Percentiles rank a stretch among this genome's conserved stretches.
These are phyloP conservation scores for Drosophila saltans DNA, from an alignment of 1,140 invertebrate genomes.

Conservation along the genomic window DNA sequence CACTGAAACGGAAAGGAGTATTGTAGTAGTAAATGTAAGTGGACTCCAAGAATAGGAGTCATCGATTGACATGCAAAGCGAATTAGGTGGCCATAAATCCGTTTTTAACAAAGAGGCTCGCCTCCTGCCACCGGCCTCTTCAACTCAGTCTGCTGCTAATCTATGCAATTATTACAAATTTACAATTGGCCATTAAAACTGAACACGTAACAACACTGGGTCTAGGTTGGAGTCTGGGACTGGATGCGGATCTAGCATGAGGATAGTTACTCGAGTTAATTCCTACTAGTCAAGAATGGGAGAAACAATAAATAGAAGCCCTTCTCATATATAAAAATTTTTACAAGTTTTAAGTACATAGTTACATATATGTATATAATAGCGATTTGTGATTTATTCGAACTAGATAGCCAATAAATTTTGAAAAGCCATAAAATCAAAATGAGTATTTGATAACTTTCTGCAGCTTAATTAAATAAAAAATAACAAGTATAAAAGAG, in stretches of 20 bases:
- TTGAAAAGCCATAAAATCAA: neutral
- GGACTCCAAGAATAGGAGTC: neutral
- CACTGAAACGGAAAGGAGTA: constrained; percentile 30
- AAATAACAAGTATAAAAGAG: neutral
- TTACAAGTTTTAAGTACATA: neutral
- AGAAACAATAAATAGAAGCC: constrained; percentile 3
- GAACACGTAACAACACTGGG: neutral
- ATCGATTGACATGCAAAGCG: constrained; percentile 76
- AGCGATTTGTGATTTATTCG: neutral
- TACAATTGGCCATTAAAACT: constrained; percentile 56
- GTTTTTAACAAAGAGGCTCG: constrained; percentile 17
- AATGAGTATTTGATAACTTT: neutral
- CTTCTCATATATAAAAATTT: neutral
- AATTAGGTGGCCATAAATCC: constrained; percentile 69
- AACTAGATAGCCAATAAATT: neutral
- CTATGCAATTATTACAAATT: constrained; percentile 65
- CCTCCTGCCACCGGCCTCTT: constrained; percentile 5
- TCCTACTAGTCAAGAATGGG: too few species aligned
- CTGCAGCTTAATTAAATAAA: neutral
- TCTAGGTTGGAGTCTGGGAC: neutral
- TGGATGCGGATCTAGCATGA: neutral
- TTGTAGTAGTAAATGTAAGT: constrained; percentile 2
- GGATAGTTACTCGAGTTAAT: neutral
- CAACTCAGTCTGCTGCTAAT: constrained; percentile 31
- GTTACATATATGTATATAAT: neutral